These are phyloP conservation scores for Emys orbicularis DNA, from an alignment of 2,797 vertebrate genomes.

Conservation along the genomic window DNA sequence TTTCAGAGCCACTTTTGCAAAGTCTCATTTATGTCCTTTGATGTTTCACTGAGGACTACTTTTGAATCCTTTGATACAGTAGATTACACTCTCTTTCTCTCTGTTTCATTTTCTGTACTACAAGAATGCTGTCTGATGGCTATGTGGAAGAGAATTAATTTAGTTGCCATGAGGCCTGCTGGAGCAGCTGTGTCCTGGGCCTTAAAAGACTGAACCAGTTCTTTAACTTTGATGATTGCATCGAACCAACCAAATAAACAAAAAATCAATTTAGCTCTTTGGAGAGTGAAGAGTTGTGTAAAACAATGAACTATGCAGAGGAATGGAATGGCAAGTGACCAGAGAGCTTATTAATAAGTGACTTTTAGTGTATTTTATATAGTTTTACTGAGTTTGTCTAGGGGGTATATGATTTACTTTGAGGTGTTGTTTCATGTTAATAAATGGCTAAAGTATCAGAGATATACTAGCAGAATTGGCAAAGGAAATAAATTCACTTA, in stretches of 20 bases:
- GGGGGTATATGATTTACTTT: background rate
- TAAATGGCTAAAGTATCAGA: background rate
- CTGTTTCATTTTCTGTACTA: background rate
- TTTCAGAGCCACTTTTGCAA: background rate
- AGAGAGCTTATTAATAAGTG: background rate
- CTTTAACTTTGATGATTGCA: background rate
- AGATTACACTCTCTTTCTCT: background rate
- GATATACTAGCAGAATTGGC: background rate
- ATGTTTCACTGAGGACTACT: background rate
- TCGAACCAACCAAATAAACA: background rate
- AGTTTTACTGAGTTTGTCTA: background rate
- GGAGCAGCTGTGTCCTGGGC: background rate
- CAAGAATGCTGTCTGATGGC: background rate
- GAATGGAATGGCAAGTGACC: background rate
- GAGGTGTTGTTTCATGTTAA: background rate
- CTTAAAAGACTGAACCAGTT: background rate
- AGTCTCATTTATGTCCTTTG: background rate
- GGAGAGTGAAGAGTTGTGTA: constrained; percentile 6
- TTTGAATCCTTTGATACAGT: background rate
- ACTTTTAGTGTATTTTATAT: background rate
- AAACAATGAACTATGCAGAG: background rate
- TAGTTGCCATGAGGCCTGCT: background rate
- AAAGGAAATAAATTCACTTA: background rate
- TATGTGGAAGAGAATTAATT: background rate
- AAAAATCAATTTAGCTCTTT: background rate